Evolutionary conservation across 2,888 invertebrate genomes (phyloP).

Genomic region (Camptogramma bilineatum): DNA sequence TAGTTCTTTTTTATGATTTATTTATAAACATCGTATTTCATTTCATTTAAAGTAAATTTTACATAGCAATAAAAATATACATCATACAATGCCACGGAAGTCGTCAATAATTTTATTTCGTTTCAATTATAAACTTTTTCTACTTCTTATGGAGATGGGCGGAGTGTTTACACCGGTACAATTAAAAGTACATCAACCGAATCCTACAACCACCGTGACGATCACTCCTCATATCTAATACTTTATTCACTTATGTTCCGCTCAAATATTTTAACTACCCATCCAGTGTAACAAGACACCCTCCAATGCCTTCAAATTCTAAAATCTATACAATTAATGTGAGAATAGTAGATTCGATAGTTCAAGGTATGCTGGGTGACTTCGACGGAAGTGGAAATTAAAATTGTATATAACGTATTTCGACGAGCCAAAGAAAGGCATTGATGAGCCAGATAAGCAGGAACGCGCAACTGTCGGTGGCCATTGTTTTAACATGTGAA

Average conservation of each 20-base stretch:
- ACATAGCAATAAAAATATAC: constrained; percentile 2
- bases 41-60: not conserved
- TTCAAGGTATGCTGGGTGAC: constrained; percentile 52
- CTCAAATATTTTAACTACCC: constrained; percentile 52
- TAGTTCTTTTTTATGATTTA: not conserved
- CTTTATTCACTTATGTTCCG: constrained; percentile 57
- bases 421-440: constrained; percentile 73
- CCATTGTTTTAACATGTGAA: constrained; percentile 82
- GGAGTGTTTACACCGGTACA: constrained; percentile 68
- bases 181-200: constrained; percentile 74
- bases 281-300: constrained; percentile 46
- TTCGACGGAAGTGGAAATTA: constrained; percentile 66
- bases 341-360: constrained; percentile 39
- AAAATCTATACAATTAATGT: constrained; percentile 4
- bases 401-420: constrained; percentile 74
- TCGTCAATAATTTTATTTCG: constrained; percentile 22
- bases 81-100: constrained; percentile 16
- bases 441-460: constrained; percentile 74
- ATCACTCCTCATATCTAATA: constrained; percentile 74
- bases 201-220: constrained; percentile 70
- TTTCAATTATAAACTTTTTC: constrained; percentile 25
- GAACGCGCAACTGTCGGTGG: constrained; percentile 75
- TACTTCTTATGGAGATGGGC: constrained; percentile 50
- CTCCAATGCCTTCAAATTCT: constrained; percentile 29
- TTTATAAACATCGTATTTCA: not conserved